Evolutionary conservation across 2,888 invertebrate species (phyloP), one percentile per base, ranked within the genome.

Genomic region (Pyrocoelia pectoralis): DNA sequence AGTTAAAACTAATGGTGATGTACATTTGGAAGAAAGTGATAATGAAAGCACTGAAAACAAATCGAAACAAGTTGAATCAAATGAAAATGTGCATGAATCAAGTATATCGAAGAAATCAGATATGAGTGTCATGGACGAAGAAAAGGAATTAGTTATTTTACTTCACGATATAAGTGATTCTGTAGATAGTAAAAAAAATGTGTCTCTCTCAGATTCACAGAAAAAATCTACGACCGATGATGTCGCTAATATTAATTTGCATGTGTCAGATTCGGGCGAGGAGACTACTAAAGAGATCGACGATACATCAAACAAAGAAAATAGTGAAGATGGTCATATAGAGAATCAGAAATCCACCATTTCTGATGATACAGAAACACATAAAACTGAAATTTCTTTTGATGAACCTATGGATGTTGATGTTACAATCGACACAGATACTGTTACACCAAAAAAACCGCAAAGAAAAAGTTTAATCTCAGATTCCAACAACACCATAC

Each of bases 361-460:
- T 33, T n/a, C n/a, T 43, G 41, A 8, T 8, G 8, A 13, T 43
- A 12, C 4, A 43, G 14, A 43, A 43, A 2, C 15, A 43, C n/a
- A 8, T 3, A 14, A 5, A 43, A 13, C n/a, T 33, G 33, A 43
- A 43, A 13, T 3, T 15, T 43, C 41, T 15, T 43, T 43, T 43
- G 8, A 13, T 43, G 41, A 43, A 43, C 41, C 41, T 13, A 43
- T 43, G 41, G 41, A 43, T 43, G 41, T 43, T 6, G 41, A 43
- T 15, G 41, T 43, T 15, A 15, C 41, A 8, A 2, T 38, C n/a
- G n/a, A 33, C n/a, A 33, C 33, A 24, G 24, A 24, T 5, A 24
- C 3, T 24, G 24, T 24, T 8, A 3, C 8, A 8, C 8, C 24
- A 24, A 24, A 24, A 24, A 8, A 24, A 24, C 24, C n/a, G n/a